A percentile compares a stretch with the other conserved stretches of the same genome.
phyloP scores from a whole-genome alignment of 2,888 invertebrate genomes.

The Petrolisthes manimaculis region DNA sequence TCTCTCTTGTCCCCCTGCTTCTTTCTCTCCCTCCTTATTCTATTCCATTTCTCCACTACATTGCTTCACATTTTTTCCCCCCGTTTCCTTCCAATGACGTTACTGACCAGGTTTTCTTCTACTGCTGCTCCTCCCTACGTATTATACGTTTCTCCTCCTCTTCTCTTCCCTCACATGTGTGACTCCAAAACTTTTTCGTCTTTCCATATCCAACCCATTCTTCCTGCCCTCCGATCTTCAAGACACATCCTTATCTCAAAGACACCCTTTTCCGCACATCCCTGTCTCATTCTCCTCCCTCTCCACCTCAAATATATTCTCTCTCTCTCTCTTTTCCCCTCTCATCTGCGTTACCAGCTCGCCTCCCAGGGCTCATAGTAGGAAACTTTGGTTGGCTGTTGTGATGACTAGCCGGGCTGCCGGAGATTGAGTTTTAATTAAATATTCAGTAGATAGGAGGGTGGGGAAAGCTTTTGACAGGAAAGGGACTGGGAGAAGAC shows the following conservation, averaged over 20 bases:
- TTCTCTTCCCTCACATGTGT: no score
- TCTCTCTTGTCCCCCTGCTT: background rate
- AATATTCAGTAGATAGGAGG: background rate
- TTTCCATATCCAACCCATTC: no score
- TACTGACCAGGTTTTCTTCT: no score
- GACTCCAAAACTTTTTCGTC: no score
- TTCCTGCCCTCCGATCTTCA: no score
- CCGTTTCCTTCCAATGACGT: no score
- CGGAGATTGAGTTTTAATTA: slow-evolving; percentile 1
- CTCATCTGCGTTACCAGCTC: background rate
- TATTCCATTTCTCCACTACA: background rate
- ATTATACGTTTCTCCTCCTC: no score
- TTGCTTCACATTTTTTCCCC: background rate
- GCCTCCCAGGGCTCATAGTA: background rate
- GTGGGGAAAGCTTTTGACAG: background rate
- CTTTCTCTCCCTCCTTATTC: background rate
- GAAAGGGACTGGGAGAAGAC: background rate
- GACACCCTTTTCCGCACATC: no score
- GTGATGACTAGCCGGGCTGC: background rate
- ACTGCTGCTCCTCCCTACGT: no score
- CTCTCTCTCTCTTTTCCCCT: background rate
- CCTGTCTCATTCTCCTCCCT: no score
- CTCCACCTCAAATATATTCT: background rate
- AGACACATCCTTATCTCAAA: no score
- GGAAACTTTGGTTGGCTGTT: background rate